Evolutionary conservation across 2,888 invertebrate genomes (phyloP), one percentile per base, ranked within the genome.

Genomic region (Encarsia formosa): DNA sequence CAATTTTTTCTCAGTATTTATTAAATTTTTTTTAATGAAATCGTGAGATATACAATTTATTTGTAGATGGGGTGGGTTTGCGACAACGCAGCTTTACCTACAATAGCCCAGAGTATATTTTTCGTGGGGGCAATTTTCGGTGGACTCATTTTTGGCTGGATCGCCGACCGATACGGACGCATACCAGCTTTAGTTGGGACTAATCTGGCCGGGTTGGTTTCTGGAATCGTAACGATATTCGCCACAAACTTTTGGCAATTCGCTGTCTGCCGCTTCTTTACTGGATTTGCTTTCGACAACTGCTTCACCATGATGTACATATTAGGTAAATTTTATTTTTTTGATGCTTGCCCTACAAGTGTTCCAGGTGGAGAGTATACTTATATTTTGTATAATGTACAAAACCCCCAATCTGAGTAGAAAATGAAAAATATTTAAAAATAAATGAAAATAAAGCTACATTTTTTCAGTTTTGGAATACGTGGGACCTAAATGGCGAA

Each of bases 231-330:
- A 0, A 90, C 91, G 0, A 85, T 87, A 0, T 87, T 87, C 69
- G 80, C 84, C 54, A 74, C 77, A 40, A 83, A 81, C 26, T 91
- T 91, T 70, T 85, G 85, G 83, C 76, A 84, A 2, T 93, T 92
- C 71, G 83, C 87, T 2, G 67, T 86, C 0, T 88, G 90, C 73
- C 78, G 92, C 40, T 92, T 93, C 76, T 79, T 92, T 44, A 87
- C 91, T 2, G 92, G 92, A 5, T 80, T 92, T 68, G 91, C 90
- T 2, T 92, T 91, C 65, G 91, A 91, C 73, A 92, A 91, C 74
- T 91, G 89, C 67, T 91, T 91, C 72, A 91, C 90, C 22, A 91
- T 91, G 91, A 91, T 92, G 88, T 92, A 92, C 63, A 91, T 92
- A 68, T 77, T 92, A 61, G 90, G 91, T 91, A 75, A 83, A n/a